These are phyloP conservation scores for Pipistrellus pipistrellus DNA, from an alignment of 2,797 vertebrate species.

Conservation along the genomic window DNA sequence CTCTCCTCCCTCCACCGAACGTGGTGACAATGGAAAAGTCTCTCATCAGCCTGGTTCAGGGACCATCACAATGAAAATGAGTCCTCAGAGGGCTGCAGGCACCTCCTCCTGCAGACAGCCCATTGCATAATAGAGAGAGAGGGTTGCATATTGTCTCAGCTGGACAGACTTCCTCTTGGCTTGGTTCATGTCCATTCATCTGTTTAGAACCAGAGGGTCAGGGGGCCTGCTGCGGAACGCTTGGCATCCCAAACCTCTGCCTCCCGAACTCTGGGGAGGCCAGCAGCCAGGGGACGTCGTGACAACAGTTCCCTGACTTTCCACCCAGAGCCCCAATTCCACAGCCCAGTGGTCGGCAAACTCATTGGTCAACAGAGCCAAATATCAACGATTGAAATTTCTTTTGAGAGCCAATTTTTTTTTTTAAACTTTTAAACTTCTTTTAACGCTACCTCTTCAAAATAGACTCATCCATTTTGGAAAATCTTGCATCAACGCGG, in stretches of 20 bases:
- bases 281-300: accelerated
- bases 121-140: accelerated
- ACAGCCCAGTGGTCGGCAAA: too few relatives aligned
- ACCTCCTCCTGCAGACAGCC: background rate
- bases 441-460: too few relatives aligned
- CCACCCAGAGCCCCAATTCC: background rate
- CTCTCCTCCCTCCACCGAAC: too few relatives aligned
- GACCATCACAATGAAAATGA: background rate
- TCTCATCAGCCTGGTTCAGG: background rate
- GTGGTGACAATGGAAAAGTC: background rate
- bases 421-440: too few relatives aligned
- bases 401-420: too few relatives aligned
- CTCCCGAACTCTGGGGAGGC: background rate
- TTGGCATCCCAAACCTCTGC: too few relatives aligned
- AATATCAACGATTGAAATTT: too few relatives aligned
- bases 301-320: background rate
- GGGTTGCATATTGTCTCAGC: accelerated
- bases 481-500: background rate
- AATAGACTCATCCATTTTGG: too few relatives aligned
- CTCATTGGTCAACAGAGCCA: too few relatives aligned
- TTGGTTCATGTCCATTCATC: background rate
- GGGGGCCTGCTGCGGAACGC: background rate
- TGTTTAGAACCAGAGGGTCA: background rate
- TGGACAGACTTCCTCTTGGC: background rate
- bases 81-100: background rate